Conservation (phyloP, 1,140 invertebrate genomes). For the Antheraea pernyi region DNA sequence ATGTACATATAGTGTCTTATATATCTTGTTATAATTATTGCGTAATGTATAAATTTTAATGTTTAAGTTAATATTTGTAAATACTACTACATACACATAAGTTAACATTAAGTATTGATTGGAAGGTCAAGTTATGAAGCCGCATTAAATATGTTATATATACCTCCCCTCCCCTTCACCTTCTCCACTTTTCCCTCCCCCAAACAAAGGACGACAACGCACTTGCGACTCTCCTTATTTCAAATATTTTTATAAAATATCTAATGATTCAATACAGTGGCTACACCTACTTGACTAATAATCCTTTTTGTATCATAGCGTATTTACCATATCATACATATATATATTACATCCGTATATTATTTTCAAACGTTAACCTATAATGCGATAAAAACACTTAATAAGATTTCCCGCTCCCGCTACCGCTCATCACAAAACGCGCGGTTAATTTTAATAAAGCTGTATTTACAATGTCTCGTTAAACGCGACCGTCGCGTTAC, state of each 20-base stretch:
- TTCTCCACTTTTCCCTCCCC: no score
- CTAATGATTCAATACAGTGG: no score
- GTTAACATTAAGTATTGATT: not conserved
- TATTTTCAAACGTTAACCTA: no score
- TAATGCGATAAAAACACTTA: no score
- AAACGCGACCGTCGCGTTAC: slow-evolving; percentile 12
- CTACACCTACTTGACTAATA: no score
- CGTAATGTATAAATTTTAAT: slow-evolving; percentile 18
- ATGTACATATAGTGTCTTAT: not conserved
- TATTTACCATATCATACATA: no score
- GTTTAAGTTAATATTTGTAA: slow-evolving; percentile 19
- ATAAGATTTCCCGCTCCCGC: not conserved
- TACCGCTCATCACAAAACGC: not conserved
- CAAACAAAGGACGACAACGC: no score
- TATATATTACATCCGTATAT: no score
- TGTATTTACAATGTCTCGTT: slow-evolving; percentile 29
- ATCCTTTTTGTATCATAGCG: no score
- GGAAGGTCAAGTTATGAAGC: not conserved
- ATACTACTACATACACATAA: slow-evolving; percentile 17
- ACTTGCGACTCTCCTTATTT: no score
- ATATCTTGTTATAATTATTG: not conserved
- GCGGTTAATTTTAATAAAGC: slow-evolving; percentile 40
- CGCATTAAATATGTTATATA: not conserved
- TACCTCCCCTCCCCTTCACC: no score
- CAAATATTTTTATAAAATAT: no score